phyloP scores from a whole-genome alignment of 1,140 invertebrate species.

The Ericerus pela region DNA sequence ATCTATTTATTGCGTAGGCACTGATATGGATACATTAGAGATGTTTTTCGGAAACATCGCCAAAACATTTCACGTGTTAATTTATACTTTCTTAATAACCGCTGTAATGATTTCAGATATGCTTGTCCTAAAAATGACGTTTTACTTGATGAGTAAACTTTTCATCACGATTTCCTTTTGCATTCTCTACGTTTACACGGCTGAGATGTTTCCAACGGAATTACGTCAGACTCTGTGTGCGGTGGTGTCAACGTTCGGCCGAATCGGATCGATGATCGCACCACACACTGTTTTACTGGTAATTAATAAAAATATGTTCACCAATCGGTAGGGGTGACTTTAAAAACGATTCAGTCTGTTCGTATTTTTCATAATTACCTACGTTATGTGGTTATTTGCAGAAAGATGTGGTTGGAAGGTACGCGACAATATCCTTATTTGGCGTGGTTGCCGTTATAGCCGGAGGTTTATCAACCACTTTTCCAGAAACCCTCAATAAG shows the following conservation, averaged over 20 bases:
- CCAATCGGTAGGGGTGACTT: too few relatives aligned
- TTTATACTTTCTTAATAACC: too few relatives aligned
- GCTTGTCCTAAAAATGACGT: conserved; percentile 3
- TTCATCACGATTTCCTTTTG: conserved; percentile 52
- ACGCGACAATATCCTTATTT: conserved; percentile 42
- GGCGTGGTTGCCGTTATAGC: conserved; percentile 44
- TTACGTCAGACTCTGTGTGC: conserved; percentile 46
- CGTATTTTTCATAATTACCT: too few relatives aligned
- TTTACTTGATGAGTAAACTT: conserved; percentile 59
- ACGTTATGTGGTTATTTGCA: too few relatives aligned
- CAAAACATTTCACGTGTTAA: too few relatives aligned
- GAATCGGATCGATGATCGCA: conserved; percentile 48
- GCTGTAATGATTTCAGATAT: conserved; percentile 14
- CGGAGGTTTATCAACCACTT: conserved; percentile 40
- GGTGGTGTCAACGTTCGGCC: conserved; percentile 50
- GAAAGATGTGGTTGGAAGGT: conserved; percentile 10
- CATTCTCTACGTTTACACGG: conserved; percentile 50
- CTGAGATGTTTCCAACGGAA: conserved; percentile 56
- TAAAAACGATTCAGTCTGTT: too few relatives aligned
- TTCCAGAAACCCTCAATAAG: conserved; percentile 50
- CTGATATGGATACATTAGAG: too few relatives aligned
- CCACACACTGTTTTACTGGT: conserved; percentile 51
- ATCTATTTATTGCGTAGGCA: too few relatives aligned
- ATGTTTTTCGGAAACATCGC: too few relatives aligned
- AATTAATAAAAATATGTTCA: too few relatives aligned